phyloP scores from a whole-genome alignment of 2,888 invertebrate species.

The Leucozona laternaria region DNA sequence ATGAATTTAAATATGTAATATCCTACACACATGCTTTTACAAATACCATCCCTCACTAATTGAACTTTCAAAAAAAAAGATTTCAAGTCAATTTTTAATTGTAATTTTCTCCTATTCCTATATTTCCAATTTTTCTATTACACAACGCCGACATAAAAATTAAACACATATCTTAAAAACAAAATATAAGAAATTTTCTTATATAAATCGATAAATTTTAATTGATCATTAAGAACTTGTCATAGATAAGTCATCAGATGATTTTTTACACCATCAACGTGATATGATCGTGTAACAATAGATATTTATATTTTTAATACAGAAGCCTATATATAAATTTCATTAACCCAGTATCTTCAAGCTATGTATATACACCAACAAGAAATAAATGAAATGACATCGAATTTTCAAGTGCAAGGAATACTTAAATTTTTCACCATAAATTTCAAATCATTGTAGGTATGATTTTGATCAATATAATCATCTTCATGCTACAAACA shows the following conservation, averaged over 20 bases:
- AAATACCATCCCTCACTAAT: neutral
- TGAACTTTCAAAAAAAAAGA: neutral
- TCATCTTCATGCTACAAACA: slow-evolving; percentile 30
- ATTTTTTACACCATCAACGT: slow-evolving; percentile 22
- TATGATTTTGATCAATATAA: slow-evolving; percentile 41
- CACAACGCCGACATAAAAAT: neutral
- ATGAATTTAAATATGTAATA: neutral
- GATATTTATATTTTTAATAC: neutral
- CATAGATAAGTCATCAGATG: slow-evolving; percentile 60
- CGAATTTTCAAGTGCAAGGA: slow-evolving; percentile 54
- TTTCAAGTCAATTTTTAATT: slow-evolving; percentile 19
- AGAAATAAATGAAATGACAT: slow-evolving; percentile 2
- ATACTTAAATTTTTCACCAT: slow-evolving; percentile 43
- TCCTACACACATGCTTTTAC: neutral
- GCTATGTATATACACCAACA: neutral
- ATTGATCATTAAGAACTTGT: slow-evolving; percentile 61
- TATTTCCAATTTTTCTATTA: neutral
- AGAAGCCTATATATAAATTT: slow-evolving; percentile 49
- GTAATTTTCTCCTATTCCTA: slow-evolving; percentile 16
- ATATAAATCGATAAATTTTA: slow-evolving; percentile 61
- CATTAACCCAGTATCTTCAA: slow-evolving; percentile 40
- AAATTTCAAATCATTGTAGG: slow-evolving; percentile 58
- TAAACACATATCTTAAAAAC: neutral
- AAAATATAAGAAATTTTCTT: slow-evolving; percentile 23
- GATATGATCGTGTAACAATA: slow-evolving; percentile 19